These are phyloP conservation scores for Percina caprodes DNA, from an alignment of 2,113 vertebrate genomes.

Conservation along the genomic window DNA sequence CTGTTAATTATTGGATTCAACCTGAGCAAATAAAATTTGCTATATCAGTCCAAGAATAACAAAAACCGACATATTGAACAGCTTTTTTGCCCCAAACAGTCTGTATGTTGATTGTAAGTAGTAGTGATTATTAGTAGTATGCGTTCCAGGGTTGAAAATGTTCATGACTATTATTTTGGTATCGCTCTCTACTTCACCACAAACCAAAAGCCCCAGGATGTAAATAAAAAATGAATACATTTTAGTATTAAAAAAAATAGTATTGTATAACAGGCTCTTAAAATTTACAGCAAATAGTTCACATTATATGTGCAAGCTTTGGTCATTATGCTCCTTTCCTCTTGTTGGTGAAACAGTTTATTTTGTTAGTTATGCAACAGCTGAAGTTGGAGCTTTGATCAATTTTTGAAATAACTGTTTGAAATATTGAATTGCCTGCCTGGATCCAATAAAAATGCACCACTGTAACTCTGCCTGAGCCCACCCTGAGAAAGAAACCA, in stretches of 20 bases:
- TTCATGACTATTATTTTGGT: too few species aligned
- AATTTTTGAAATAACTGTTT: neutral
- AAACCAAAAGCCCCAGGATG: neutral
- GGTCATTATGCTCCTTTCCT: neutral
- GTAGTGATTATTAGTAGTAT: too few species aligned
- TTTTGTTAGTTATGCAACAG: neutral
- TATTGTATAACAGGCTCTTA: neutral
- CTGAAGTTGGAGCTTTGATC: neutral
- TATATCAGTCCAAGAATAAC: too few species aligned
- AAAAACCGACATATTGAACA: too few species aligned
- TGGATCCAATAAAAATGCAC: neutral
- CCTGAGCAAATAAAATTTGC: too few species aligned
- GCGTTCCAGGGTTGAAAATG: neutral
- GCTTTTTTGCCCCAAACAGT: neutral
- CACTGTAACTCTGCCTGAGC: neutral
- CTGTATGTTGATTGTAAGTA: neutral
- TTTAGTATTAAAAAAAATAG: neutral
- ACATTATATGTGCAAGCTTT: neutral
- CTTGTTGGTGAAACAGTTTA: neutral
- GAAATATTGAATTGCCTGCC: neutral
- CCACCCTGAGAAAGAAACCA: neutral
- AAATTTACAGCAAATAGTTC: neutral
- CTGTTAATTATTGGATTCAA: too few species aligned
- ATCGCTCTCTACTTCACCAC: too few species aligned
- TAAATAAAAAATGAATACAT: neutral